Percentiles rank a stretch among this genome's conserved stretches.
Evolutionary conservation across 2,113 vertebrate genomes (phyloP).

Genomic region (Melanerpes aurifrons): DNA sequence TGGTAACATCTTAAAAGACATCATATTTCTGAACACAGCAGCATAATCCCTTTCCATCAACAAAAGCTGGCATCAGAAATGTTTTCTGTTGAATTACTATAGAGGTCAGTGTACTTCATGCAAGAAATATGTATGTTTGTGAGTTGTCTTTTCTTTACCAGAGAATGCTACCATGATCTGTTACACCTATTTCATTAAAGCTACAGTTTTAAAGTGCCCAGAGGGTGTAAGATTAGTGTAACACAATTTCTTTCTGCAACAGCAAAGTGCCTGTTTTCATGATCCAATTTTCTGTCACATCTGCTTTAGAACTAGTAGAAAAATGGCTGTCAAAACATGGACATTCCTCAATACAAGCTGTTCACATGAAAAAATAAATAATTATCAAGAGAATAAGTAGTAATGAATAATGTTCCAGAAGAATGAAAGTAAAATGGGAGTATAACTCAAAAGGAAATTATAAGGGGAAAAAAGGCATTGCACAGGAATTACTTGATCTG

Average conservation of each 20-base stretch:
- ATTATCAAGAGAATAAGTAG: background rate
- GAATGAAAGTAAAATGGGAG: background rate
- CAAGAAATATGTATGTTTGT: background rate
- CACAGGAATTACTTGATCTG: background rate
- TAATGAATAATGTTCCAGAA: background rate
- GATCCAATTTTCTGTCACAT: background rate
- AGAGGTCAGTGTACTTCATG: background rate
- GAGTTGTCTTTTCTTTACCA: background rate
- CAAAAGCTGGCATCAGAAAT: background rate
- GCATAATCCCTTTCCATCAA: background rate
- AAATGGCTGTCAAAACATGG: conserved; percentile 10
- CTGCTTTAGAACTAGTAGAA: background rate
- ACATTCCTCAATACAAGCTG: background rate
- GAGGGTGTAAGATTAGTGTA: background rate
- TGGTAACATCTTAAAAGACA: background rate
- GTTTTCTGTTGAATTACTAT: background rate
- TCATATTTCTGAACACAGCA: background rate
- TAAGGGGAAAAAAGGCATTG: background rate
- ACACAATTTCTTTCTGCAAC: background rate
- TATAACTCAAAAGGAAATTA: background rate
- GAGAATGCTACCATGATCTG: background rate
- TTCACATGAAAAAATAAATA: background rate
- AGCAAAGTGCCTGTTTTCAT: background rate
- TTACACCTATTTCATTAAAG: background rate
- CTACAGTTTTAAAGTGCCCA: background rate